phyloP scores from a whole-genome alignment of 2,113 vertebrate species.

The Chionodraco myersi region DNA sequence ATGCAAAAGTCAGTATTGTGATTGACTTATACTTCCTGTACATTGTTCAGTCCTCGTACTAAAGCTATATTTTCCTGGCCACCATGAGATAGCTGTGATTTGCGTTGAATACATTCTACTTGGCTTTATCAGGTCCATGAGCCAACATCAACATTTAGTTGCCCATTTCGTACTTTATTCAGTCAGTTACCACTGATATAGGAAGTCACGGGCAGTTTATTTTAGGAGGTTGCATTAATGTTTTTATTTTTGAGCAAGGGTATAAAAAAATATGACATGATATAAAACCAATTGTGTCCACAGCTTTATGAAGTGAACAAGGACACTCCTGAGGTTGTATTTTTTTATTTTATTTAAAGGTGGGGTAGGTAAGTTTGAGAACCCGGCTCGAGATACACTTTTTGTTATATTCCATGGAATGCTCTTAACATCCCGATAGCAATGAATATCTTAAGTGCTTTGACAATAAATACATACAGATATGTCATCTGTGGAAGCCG shows the following conservation, averaged over 20 bases:
- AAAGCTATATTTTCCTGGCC: neutral
- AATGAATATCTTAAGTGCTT: too few relatives aligned
- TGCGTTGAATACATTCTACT: neutral
- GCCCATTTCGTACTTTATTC: too few relatives aligned
- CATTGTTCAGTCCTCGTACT: neutral
- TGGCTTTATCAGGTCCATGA: neutral
- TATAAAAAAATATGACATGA: neutral
- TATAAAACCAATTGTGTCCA: neutral
- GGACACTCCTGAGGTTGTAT: constrained; percentile 10
- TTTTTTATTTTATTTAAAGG: neutral
- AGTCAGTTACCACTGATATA: too few relatives aligned
- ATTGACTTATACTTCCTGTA: too few relatives aligned
- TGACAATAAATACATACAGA: too few relatives aligned
- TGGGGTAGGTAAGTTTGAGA: too few relatives aligned
- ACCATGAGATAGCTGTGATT: neutral
- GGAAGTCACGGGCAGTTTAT: neutral
- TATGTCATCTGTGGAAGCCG: too few relatives aligned
- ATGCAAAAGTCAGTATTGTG: too few relatives aligned
- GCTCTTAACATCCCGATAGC: too few relatives aligned
- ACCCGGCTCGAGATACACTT: too few relatives aligned
- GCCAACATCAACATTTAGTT: too few relatives aligned
- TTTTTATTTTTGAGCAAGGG: neutral
- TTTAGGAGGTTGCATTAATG: neutral
- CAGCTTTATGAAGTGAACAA: constrained; percentile 7
- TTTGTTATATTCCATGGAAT: too few relatives aligned